Percentiles rank a stretch among this genome's conserved stretches.
Evolutionary conservation across 2,888 invertebrate genomes (phyloP).

Genomic region (Entomobrya multifasciata): DNA sequence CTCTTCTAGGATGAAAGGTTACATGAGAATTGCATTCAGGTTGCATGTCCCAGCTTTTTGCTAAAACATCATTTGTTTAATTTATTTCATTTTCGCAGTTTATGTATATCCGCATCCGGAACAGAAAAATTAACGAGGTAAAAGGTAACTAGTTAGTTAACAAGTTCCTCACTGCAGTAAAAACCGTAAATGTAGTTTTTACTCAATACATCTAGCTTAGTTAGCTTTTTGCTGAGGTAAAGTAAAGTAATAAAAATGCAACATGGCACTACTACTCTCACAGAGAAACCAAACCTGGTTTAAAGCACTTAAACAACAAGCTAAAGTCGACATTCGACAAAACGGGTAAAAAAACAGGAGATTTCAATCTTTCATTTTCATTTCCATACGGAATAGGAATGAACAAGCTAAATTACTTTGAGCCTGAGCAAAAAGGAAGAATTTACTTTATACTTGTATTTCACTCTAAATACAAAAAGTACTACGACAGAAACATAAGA

Average conservation of each 20-base stretch:
- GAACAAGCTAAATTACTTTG: neutral
- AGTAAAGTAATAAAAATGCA: neutral
- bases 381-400: neutral
- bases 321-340: neutral
- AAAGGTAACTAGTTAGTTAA: too few relatives aligned
- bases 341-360: slow-evolving; percentile 8
- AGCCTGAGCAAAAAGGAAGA: too few relatives aligned
- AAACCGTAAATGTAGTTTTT: neutral
- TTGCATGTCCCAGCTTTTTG: neutral
- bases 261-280: neutral
- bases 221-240: neutral
- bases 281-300: too few relatives aligned
- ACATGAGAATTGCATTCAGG: neutral
- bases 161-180: neutral
- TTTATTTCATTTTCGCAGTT: neutral
- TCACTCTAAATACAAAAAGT: too few relatives aligned
- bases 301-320: neutral
- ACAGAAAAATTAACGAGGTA: too few relatives aligned
- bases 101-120: neutral
- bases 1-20: too few relatives aligned
- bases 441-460: too few relatives aligned
- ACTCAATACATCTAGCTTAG: neutral
- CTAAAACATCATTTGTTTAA: neutral
- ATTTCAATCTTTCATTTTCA: slow-evolving; percentile 47
- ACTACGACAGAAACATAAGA: too few relatives aligned